Percentiles rank a stretch among this genome's conserved stretches.
Conservation (phyloP, 92 coral and sea anemone species). For the Paramuricea clavata region DNA sequence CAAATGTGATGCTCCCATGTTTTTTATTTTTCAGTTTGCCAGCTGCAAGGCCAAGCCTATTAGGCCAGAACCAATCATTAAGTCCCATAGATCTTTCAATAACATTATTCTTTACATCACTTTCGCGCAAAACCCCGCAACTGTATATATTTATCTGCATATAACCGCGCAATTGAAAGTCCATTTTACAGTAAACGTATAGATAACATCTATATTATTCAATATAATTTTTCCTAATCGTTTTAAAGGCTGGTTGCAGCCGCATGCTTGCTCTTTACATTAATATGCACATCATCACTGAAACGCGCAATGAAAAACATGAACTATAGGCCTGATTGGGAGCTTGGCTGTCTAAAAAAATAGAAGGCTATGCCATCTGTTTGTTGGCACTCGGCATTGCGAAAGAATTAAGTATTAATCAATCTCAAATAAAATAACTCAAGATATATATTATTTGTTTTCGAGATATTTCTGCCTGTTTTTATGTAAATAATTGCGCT, state of each 20-base stretch:
- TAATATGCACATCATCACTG: too few species aligned
- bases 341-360: neutral
- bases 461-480: neutral
- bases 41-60: too few species aligned
- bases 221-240: neutral
- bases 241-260: neutral
- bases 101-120: too few species aligned
- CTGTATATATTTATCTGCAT: too few species aligned
- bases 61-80: too few species aligned
- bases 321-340: neutral
- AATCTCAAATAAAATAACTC: neutral
- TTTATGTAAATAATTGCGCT: conserved; percentile 2
- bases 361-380: neutral
- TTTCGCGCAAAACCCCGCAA: too few species aligned
- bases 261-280: neutral
- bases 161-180: neutral
- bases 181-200: neutral
- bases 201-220: neutral
- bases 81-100: too few species aligned
- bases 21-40: too few species aligned
- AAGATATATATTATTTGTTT: neutral
- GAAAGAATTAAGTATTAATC: neutral
- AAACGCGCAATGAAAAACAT: neutral
- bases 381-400: neutral
- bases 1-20: too few species aligned